These are phyloP conservation scores for Aepyceros melampus DNA, from an alignment of 2,113 vertebrate species.

Conservation along the genomic window DNA sequence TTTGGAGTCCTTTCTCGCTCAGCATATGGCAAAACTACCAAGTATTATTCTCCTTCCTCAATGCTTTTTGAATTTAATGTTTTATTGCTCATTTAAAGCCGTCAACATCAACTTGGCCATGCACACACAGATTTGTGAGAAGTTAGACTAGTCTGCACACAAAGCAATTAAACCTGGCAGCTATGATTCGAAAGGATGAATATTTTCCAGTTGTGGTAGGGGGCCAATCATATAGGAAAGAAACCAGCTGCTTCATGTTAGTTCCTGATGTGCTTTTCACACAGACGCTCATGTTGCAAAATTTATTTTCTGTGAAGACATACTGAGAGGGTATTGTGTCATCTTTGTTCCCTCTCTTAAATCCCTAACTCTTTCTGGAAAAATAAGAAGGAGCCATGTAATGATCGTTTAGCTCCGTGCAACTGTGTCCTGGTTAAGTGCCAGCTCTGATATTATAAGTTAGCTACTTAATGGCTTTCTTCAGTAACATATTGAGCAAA, in stretches of 20 bases:
- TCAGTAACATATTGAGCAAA: not conserved
- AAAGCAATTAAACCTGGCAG: conserved; percentile 56
- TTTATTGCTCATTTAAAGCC: conserved; percentile 55
- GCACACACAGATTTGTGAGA: not conserved
- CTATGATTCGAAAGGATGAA: conserved; percentile 53
- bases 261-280: conserved; percentile 55
- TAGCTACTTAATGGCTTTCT: not conserved
- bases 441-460: not conserved
- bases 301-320: conserved; percentile 64
- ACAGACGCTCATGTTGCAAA: conserved; percentile 49
- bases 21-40: conserved; percentile 30
- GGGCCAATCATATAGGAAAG: conserved; percentile 37
- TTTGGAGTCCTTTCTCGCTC: not conserved
- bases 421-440: not conserved
- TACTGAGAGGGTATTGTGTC: not conserved
- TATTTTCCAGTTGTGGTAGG: conserved; percentile 63
- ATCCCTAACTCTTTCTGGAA: not conserved
- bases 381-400: conserved; percentile 18
- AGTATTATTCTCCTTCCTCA: conserved; percentile 29
- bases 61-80: not conserved
- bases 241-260: conserved; percentile 72
- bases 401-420: not conserved
- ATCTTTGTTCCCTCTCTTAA: conserved; percentile 51
- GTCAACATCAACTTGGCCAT: conserved; percentile 25
- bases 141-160: conserved; percentile 21